Evolutionary conservation across 2,888 invertebrate species (phyloP), one percentile per base, ranked within the genome.

Genomic region (Caenorhabditis wallacei): DNA sequence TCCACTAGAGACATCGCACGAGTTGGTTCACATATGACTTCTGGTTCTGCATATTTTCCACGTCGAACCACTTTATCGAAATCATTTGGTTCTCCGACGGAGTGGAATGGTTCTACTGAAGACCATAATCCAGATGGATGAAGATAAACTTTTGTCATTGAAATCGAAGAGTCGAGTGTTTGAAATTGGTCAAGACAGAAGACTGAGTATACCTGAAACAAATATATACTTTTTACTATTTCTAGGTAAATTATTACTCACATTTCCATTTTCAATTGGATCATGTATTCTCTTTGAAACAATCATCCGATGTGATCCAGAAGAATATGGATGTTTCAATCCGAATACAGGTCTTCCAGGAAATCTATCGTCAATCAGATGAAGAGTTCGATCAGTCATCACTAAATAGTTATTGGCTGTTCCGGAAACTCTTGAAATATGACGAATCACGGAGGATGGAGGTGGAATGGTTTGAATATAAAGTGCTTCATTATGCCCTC

Each of bases 281-380:
- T 53, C 53, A 16, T 11, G 30, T 10, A 51, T 20, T 0, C 16
- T 37, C 1, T 48, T 26, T 0, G 75, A 70, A 2, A 74, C 53
- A 1, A 74, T 20, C n/a, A 85, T 10, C 11, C 40, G 22, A 54
- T 85, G 84, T 5, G 64, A 46, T 22, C 84, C 86, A 4, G 48
- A 8, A 2, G 76, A 64, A 61, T 85, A 64, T 10, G 78, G 20
- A 69, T 88, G 85, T 20, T 70, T 64, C 13, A 83, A 51, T 0
- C 70, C 30, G 1, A 88, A 40, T 0, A 88, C 46, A 1, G 79
- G 13, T 10, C 37, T 54, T 37, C 80, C 80, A 1, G 85, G 85
- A 40, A 83, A 83, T 30, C 88, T 79, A 54, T 88, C 86, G 68
- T 88, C 88, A 7, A 88, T n/a, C 4, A 88, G 61, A 64, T 81